Evolutionary conservation across 1,140 invertebrate genomes (phyloP).

Genomic region (Caerostris extrusa): DNA sequence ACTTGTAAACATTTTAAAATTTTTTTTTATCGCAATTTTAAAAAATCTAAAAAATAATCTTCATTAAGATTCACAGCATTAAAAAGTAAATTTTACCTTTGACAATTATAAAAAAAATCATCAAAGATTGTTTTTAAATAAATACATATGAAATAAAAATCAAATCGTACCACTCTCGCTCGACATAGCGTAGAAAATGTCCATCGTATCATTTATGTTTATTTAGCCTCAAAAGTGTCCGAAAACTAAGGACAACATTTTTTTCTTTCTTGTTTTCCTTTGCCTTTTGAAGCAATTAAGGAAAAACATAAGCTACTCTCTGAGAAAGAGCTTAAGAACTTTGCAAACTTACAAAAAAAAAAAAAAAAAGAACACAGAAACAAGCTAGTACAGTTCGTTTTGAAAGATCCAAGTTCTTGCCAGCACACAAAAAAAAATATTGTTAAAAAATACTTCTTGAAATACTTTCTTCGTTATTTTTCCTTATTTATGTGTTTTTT

Average conservation of each 20-base stretch:
- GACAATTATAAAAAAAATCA: no score
- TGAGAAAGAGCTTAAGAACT: background rate
- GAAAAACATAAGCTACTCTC: background rate
- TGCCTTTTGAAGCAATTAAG: conserved; percentile 23
- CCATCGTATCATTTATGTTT: conserved; percentile 23
- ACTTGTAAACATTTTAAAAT: no score
- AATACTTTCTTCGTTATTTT: background rate
- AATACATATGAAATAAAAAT: no score
- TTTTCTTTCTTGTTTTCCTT: background rate
- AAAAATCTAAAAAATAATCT: no score
- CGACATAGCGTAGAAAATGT: background rate
- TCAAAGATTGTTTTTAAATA: no score
- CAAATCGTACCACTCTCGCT: background rate
- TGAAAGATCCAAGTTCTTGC: background rate
- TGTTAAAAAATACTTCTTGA: conserved; percentile 3
- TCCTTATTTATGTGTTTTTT: background rate
- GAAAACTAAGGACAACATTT: conserved; percentile 17
- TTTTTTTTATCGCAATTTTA: no score
- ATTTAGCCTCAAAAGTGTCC: background rate
- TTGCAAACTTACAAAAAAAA: background rate
- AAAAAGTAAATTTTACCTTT: no score
- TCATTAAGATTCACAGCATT: no score
- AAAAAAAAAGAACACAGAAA: background rate
- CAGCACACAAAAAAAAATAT: background rate
- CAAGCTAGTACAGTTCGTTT: background rate